phyloP scores from a whole-genome alignment of 2,888 invertebrate species.

The Carabus problematicus region DNA sequence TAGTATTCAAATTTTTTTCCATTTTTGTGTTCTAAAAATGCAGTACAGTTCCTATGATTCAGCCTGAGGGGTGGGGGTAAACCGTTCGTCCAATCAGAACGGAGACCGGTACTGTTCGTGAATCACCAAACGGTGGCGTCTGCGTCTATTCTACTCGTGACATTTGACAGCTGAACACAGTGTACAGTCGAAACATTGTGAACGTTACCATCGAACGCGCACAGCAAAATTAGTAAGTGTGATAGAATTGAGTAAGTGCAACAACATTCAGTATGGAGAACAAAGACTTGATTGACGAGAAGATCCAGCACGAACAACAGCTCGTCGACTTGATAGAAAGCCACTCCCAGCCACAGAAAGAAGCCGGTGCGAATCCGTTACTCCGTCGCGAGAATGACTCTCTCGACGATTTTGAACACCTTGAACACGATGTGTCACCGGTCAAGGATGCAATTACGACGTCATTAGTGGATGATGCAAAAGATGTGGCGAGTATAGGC shows the following conservation, averaged over 20 bases:
- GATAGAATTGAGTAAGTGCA: not conserved
- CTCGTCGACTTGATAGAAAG: slow-evolving; percentile 13
- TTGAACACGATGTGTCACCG: slow-evolving; percentile 67
- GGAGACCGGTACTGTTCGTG: slow-evolving; percentile 28
- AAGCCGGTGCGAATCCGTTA: slow-evolving; percentile 14
- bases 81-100: slow-evolving; percentile 26
- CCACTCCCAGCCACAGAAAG: slow-evolving; percentile 29
- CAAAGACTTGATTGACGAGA: slow-evolving; percentile 24
- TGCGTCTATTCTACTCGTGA: slow-evolving; percentile 39
- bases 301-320: slow-evolving; percentile 1
- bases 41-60: slow-evolving; percentile 21
- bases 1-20: no score
- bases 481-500: slow-evolving; percentile 44
- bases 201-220: not conserved
- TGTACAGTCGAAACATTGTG: slow-evolving; percentile 1
- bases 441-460: slow-evolving; percentile 48
- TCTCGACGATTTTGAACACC: slow-evolving; percentile 76
- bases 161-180: slow-evolving; percentile 43
- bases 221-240: slow-evolving; percentile 18
- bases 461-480: slow-evolving; percentile 8
- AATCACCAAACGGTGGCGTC: slow-evolving; percentile 41
- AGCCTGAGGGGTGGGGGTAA: slow-evolving; percentile 24
- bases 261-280: slow-evolving; percentile 30
- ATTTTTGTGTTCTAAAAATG: slow-evolving; percentile 3
- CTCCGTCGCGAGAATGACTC: slow-evolving; percentile 69